Conservation (phyloP, 2,113 vertebrate genomes). For the Centropus bengalensis region DNA sequence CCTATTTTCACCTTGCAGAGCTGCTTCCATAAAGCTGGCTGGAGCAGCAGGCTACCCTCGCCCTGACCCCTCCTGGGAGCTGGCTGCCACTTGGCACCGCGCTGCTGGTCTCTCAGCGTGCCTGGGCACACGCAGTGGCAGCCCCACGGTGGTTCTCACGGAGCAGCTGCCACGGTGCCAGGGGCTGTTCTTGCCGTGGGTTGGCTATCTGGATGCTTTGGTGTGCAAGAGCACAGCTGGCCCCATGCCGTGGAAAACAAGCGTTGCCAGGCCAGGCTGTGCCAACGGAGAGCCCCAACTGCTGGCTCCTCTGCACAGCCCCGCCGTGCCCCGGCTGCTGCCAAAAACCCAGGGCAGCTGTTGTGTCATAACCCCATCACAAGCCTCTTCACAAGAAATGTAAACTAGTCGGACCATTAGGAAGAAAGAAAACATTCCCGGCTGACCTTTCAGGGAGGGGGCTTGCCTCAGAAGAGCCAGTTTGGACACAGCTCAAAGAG, state of each 20-base stretch:
- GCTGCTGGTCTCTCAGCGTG: neutral
- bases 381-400: neutral
- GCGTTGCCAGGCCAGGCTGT: neutral
- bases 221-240: neutral
- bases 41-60: neutral
- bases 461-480: neutral
- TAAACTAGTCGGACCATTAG: neutral
- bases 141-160: neutral
- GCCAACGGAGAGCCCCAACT: neutral
- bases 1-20: neutral
- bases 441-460: neutral
- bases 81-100: neutral
- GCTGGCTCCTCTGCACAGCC: neutral
- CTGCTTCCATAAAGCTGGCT: neutral
- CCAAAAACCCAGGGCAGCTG: conserved; percentile 44
- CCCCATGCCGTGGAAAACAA: neutral
- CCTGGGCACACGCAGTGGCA: neutral
- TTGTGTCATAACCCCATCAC: conserved; percentile 22
- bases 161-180: neutral
- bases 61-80: neutral
- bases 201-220: neutral
- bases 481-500: conserved; percentile 6
- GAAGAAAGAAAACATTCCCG: conserved; percentile 42
- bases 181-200: neutral
- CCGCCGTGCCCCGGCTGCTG: neutral